phyloP scores from a whole-genome alignment of 2,113 vertebrate genomes.

The Cepphus grylle region DNA sequence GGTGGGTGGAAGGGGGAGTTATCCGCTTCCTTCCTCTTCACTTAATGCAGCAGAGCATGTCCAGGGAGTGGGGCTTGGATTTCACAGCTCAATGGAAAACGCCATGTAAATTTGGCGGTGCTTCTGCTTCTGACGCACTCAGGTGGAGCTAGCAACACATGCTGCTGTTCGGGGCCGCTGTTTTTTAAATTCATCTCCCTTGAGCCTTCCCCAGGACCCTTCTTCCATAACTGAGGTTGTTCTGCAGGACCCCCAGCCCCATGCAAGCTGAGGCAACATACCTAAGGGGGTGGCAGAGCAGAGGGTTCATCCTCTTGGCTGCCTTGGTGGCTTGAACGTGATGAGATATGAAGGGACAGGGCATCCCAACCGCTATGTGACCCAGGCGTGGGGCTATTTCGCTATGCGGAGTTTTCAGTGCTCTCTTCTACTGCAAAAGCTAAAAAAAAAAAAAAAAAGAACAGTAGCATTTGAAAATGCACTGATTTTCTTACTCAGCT shows the following conservation, averaged over 20 bases:
- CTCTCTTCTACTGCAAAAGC: background rate
- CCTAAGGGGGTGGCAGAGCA: background rate
- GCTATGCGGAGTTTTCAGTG: background rate
- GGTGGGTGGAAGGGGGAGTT: background rate
- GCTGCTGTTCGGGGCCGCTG: background rate
- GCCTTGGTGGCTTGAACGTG: background rate
- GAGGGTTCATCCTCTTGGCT: background rate
- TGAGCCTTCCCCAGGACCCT: background rate
- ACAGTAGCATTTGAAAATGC: background rate
- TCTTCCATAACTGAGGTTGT: background rate
- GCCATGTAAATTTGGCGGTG: background rate
- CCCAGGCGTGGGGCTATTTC: background rate
- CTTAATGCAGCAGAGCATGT: background rate
- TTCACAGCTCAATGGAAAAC: background rate
- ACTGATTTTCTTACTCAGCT: background rate
- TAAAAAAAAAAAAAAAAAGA: background rate
- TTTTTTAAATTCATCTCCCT: background rate
- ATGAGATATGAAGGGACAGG: background rate
- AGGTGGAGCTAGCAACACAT: background rate
- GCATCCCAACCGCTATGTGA: background rate
- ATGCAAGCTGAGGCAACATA: background rate
- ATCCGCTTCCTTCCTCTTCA: background rate
- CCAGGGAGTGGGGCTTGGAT: background rate
- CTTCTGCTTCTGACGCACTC: background rate
- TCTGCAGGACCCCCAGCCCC: background rate